Evolutionary conservation across 2,888 invertebrate genomes (phyloP).

Genomic region (Nomada ferruginata): DNA sequence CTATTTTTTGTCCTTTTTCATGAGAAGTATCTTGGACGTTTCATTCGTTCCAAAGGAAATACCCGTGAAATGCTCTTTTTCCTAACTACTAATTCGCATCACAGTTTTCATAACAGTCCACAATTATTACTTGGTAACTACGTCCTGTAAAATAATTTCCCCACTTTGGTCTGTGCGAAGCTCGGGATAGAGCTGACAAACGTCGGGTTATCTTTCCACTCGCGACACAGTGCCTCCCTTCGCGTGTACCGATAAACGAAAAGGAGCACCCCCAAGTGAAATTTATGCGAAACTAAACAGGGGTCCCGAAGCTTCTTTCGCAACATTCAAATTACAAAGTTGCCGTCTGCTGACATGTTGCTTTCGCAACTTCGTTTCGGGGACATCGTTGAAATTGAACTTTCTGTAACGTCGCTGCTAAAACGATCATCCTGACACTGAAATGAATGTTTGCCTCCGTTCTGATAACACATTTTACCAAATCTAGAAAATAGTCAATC

Average conservation of each 20-base stretch:
- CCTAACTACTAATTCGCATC: too few relatives aligned
- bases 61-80: too few relatives aligned
- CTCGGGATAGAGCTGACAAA: neutral
- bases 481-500: too few relatives aligned
- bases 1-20: too few relatives aligned
- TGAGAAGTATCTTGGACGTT: too few relatives aligned
- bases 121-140: too few relatives aligned
- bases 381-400: constrained; percentile 47
- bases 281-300: constrained; percentile 44
- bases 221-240: neutral
- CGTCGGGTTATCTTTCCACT: neutral
- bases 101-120: too few relatives aligned
- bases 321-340: constrained; percentile 57
- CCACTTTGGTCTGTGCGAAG: neutral
- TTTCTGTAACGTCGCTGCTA: constrained; percentile 12
- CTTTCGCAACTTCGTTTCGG: constrained; percentile 33
- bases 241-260: constrained; percentile 22
- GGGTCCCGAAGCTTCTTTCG: constrained; percentile 38
- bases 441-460: neutral
- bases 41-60: too few relatives aligned
- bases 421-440: neutral
- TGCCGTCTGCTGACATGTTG: constrained; percentile 30
- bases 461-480: too few relatives aligned
- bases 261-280: constrained; percentile 41
- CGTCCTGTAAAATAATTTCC: neutral